phyloP scores from a whole-genome alignment of 2,888 invertebrate species.

The Cistogaster globosa region DNA sequence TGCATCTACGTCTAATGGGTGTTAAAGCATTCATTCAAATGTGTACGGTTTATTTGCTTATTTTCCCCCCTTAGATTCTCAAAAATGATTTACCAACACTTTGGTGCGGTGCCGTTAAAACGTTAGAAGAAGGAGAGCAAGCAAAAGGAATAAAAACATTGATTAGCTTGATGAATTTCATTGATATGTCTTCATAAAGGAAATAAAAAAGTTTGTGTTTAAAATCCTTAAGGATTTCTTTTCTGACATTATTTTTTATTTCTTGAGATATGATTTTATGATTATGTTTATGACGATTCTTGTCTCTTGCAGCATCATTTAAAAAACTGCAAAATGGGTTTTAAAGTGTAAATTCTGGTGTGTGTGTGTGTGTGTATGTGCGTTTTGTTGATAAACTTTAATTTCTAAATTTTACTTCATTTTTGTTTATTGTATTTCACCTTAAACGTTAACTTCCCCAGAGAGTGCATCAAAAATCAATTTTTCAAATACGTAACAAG shows the following conservation, averaged over 20 bases:
- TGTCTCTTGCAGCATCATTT: too few relatives aligned
- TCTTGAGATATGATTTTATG: too few relatives aligned
- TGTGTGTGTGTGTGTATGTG: background rate
- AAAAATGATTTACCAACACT: conserved; percentile 44
- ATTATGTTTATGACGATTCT: too few relatives aligned
- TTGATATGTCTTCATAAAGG: background rate
- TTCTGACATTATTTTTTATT: conserved; percentile 23
- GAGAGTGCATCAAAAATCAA: conserved; percentile 74
- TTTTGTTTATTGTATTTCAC: conserved; percentile 20
- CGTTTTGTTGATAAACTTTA: conserved; percentile 43
- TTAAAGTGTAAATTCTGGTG: too few relatives aligned
- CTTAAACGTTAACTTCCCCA: conserved; percentile 63
- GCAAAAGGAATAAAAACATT: conserved; percentile 10
- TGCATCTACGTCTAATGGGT: background rate
- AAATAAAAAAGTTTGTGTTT: conserved; percentile 1
- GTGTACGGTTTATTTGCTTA: conserved; percentile 44
- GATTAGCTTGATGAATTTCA: conserved; percentile 47
- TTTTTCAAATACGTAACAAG: conserved; percentile 72
- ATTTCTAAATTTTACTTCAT: conserved; percentile 44
- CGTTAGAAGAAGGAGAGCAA: too few relatives aligned
- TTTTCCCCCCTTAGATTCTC: conserved; percentile 19
- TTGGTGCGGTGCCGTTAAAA: conserved; percentile 1
- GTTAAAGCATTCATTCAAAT: background rate
- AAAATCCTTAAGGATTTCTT: conserved; percentile 61
- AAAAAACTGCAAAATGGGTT: background rate